A percentile compares a stretch with the other conserved stretches of the same genome.
These are phyloP conservation scores for Nephrotoma appendiculata DNA, from an alignment of 2,888 invertebrate species.

Conservation along the genomic window DNA sequence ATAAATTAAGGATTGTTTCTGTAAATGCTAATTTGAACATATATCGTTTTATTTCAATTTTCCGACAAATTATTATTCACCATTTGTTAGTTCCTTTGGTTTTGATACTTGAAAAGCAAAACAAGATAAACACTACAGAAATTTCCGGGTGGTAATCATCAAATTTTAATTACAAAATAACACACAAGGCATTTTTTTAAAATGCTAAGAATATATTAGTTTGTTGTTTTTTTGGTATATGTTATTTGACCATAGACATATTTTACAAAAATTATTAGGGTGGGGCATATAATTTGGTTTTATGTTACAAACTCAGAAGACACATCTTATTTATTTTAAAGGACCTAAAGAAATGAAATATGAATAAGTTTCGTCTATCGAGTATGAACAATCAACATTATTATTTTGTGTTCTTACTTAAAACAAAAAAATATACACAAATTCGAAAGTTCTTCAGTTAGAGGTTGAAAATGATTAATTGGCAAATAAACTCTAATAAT, in stretches of 20 bases:
- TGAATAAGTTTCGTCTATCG: neutral
- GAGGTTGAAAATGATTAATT: neutral
- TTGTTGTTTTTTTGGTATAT: neutral
- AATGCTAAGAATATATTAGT: neutral
- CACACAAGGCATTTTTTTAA: neutral
- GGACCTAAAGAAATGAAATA: neutral
- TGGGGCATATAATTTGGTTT: neutral
- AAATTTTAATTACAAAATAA: neutral
- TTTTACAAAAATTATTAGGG: neutral
- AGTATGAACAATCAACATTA: neutral
- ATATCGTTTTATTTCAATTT: neutral
- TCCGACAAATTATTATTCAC: neutral
- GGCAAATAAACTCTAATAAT: neutral
- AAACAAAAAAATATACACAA: neutral
- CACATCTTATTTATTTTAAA: neutral
- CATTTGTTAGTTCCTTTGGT: neutral
- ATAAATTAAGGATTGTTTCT: neutral
- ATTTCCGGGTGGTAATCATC: neutral
- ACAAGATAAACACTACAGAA: neutral
- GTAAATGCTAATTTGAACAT: neutral
- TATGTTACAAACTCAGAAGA: neutral
- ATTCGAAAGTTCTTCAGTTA: neutral
- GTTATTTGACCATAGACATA: neutral
- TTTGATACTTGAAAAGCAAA: neutral
- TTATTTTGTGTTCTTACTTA: neutral